Percentiles rank a stretch among this genome's conserved stretches.
phyloP scores from a whole-genome alignment of 2,113 vertebrate species.

The Saguinus imperator region DNA sequence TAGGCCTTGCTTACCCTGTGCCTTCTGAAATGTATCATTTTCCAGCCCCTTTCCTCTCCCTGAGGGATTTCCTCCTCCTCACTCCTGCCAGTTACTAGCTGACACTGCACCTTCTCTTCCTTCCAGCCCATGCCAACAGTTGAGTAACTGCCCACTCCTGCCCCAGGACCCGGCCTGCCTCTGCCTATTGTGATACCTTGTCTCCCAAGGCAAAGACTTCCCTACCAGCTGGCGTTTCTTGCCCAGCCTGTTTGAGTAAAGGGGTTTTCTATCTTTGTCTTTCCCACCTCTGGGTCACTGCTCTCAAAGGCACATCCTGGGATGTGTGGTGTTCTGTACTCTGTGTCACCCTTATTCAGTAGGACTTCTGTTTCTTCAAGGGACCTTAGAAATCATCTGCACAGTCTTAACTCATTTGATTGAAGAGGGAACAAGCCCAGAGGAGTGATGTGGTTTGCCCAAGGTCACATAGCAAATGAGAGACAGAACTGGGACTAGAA shows the following conservation, averaged over 20 bases:
- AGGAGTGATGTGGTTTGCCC: not conserved
- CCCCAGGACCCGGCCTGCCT: not conserved
- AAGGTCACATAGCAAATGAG: not conserved
- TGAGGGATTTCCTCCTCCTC: not conserved
- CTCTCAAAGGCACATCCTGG: not conserved
- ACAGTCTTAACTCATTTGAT: not conserved
- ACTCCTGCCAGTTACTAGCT: not conserved
- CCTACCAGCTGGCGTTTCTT: not conserved
- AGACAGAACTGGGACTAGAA: not conserved
- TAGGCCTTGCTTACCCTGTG: not conserved
- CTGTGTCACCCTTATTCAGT: not conserved
- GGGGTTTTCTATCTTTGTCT: not conserved
- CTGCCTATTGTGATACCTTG: fast-evolving
- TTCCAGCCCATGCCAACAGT: not conserved
- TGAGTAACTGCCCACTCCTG: not conserved
- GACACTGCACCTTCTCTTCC: not conserved
- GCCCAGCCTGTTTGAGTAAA: not conserved
- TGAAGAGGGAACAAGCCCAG: not conserved
- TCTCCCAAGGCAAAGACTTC: not conserved
- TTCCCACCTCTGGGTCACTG: not conserved
- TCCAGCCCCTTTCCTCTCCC: not conserved
- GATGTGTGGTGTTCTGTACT: not conserved
- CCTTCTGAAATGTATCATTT: not conserved
- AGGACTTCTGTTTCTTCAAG: not conserved
- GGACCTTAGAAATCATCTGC: not conserved